Conservation (phyloP, 2,888 invertebrate genomes). For the Cabera pusaria region DNA sequence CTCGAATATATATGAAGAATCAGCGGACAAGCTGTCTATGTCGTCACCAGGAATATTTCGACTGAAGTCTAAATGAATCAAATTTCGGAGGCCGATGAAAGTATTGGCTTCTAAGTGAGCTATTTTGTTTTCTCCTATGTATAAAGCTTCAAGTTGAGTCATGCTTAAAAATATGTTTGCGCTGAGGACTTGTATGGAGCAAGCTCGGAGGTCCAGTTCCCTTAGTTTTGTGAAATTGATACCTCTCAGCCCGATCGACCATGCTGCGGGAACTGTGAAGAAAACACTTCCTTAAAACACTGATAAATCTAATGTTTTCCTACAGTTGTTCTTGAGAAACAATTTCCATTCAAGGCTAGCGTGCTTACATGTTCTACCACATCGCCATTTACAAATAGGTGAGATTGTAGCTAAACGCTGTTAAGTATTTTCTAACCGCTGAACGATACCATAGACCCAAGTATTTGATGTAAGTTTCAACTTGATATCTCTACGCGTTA, state of each 20-base stretch:
- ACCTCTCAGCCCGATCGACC: slow-evolving; percentile 51
- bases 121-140: slow-evolving; percentile 81
- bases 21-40: slow-evolving; percentile 33
- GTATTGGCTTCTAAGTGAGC: slow-evolving; percentile 56
- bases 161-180: slow-evolving; percentile 69
- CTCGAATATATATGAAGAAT: slow-evolving; percentile 35
- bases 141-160: slow-evolving; percentile 68
- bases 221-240: slow-evolving; percentile 56
- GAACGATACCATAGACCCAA: no score
- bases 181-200: slow-evolving; percentile 73
- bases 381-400: no score
- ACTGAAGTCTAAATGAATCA: slow-evolving; percentile 81
- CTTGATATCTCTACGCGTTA: no score
- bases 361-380: no score
- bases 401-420: no score
- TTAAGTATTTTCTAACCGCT: no score
- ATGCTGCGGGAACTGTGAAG: slow-evolving; percentile 39
- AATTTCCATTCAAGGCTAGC: no score
- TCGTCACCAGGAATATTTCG: slow-evolving; percentile 51
- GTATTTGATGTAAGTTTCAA: no score
- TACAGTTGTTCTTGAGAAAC: no score
- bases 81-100: slow-evolving; percentile 57
- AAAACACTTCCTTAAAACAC: no score
- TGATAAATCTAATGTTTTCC: no score
- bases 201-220: slow-evolving; percentile 83